A percentile compares a stretch with the other conserved stretches of the same genome.
These are phyloP conservation scores for Acrobasis suavella DNA, from an alignment of 2,888 invertebrate genomes.

Conservation along the genomic window DNA sequence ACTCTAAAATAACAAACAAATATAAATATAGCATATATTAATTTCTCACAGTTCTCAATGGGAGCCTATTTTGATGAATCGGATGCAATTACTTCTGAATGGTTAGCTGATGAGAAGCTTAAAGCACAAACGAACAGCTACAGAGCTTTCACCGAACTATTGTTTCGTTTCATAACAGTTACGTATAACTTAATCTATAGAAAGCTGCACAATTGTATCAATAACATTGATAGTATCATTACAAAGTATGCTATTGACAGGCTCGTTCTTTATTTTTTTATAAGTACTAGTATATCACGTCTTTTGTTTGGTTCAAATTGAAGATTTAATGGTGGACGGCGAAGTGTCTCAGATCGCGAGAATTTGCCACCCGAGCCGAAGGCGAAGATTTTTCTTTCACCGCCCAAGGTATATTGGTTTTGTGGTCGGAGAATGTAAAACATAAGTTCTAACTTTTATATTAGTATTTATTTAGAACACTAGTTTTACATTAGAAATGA, in stretches of 20 bases:
- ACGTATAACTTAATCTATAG: constrained; percentile 61
- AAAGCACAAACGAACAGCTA: constrained; percentile 46
- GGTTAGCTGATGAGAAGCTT: constrained; percentile 44
- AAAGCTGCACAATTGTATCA: constrained; percentile 63
- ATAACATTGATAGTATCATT: constrained; percentile 36
- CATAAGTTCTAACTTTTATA: too few species aligned
- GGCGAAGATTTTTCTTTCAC: too few species aligned
- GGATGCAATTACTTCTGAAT: constrained; percentile 44
- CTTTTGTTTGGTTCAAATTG: too few species aligned
- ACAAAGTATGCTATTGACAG: constrained; percentile 1
- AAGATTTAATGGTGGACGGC: too few species aligned
- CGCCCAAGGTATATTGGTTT: too few species aligned
- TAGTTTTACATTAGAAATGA: too few species aligned
- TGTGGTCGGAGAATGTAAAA: too few species aligned
- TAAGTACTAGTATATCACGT: background rate
- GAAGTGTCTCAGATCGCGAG: too few species aligned
- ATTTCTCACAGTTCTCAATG: constrained; percentile 19
- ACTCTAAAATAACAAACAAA: background rate
- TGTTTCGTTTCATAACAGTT: constrained; percentile 66
- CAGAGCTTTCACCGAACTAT: constrained; percentile 58
- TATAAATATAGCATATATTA: constrained; percentile 21
- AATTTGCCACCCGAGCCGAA: too few species aligned
- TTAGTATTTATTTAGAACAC: too few species aligned
- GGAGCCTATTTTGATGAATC: constrained; percentile 42
- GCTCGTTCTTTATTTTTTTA: constrained; percentile 2